Evolutionary conservation across 2,888 invertebrate species (phyloP), one percentile per base, ranked within the genome.

Genomic region (Yponomeuta evonymella): DNA sequence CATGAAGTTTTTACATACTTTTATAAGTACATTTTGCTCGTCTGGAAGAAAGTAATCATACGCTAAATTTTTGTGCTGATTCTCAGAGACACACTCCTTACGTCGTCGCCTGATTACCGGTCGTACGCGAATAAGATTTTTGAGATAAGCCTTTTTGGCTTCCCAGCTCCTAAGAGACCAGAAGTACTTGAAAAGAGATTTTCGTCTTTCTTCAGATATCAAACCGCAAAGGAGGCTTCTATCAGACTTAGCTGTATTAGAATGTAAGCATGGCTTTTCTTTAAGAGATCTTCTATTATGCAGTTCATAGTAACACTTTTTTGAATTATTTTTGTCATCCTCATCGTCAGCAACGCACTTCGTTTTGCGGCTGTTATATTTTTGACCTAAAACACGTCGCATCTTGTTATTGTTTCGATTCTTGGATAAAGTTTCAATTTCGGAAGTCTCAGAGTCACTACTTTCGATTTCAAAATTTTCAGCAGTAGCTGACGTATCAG

Each of bases 221-320:
- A n/a, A 12, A n/a, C 58, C 58, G 58, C 62, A 62, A n/a, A n/a
- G 62, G 62, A 62, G 23, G 62, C 62, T 62, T 12, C 62, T 62
- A n/a, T 62, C 62, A 62, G 62, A n/a, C 62, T 62, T 62, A n/a
- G 23, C 6, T 15, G 62, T 62, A 62, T 62, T 62, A 33, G 33
- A 33, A 33, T 33, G 33, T 33, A 33, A 33, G 33, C 33, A 33
- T 33, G 33, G 33, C 33, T 33, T 33, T 33, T 33, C 33, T 33
- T 33, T 33, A 33, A 33, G 33, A 33, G 33, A 33, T 33, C 33
- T 33, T 33, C 33, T 33, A 33, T 33, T 5, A 33, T 33, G 33
- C 33, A 33, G 33, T 33, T 33, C 33, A 33, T 33, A 33, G 33
- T 33, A 33, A 33, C 33, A 33, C 33, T 33, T 33, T 33, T 33